A percentile compares a stretch with the other conserved stretches of the same genome.
phyloP scores from a whole-genome alignment of 1,140 invertebrate species.

The Maniola jurtina region DNA sequence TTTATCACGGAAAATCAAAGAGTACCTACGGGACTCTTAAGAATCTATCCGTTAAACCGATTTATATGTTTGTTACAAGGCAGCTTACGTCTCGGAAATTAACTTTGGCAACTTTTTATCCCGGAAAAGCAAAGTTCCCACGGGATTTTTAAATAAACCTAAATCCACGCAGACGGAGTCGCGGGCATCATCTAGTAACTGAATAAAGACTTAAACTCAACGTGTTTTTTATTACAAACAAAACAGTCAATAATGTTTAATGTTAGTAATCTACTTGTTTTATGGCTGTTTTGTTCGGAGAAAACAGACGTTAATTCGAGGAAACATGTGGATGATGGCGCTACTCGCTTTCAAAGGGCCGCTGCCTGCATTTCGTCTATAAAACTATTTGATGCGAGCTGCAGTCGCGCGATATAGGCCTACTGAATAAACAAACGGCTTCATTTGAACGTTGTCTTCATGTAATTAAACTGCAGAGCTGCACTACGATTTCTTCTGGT shows the following conservation, averaged over 20 bases:
- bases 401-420: slow-evolving; percentile 55
- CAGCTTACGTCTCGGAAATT: no score
- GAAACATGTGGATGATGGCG: slow-evolving; percentile 73
- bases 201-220: slow-evolving; percentile 8
- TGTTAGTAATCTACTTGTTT: slow-evolving; percentile 65
- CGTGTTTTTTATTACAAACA: slow-evolving; percentile 64
- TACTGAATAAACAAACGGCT: slow-evolving; percentile 67
- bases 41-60: no score
- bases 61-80: no score
- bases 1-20: no score
- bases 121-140: no score
- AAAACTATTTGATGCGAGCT: slow-evolving; percentile 72
- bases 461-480: slow-evolving; percentile 23
- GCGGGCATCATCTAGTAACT: background rate
- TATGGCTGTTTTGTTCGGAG: slow-evolving; percentile 67
- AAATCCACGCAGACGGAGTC: no score
- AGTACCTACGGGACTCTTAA: no score
- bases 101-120: no score
- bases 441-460: slow-evolving; percentile 53
- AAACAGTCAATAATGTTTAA: slow-evolving; percentile 68
- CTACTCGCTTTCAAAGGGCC: slow-evolving; percentile 71
- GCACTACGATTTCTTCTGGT: background rate
- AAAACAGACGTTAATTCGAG: slow-evolving; percentile 77
- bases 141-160: no score
- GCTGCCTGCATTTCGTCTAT: slow-evolving; percentile 51